Evolutionary conservation across 2,888 invertebrate genomes (phyloP), one percentile per base, ranked within the genome.

Genomic region (Apoda limacodes): DNA sequence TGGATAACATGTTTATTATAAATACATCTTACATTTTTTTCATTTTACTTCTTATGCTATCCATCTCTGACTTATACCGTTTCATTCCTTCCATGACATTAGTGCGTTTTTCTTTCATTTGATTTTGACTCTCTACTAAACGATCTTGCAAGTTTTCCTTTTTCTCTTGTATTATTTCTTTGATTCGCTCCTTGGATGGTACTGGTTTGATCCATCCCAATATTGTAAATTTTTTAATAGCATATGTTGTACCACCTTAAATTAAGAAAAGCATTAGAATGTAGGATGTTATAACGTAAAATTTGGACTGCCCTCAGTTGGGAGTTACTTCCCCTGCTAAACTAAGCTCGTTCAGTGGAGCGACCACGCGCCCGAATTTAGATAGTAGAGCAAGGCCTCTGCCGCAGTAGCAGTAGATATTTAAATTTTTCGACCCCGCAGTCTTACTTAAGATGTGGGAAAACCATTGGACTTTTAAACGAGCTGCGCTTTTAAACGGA

Each of bases 161-260:
- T 42, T 78, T 81, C 45, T 83, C 85, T 45, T 83, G 72, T 39
- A 85, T 71, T 68, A 88, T 85, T 53, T 85, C 83, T 54, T 85
- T 86, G 6, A 88, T 66, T 42, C 85, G 61, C 46, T 85, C 84
- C 31, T 75, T 76, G 12, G 86, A 86, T 10, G 91, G 89, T 17
- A 92, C 87, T n/a, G 93, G 92, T 59, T 88, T 89, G 36, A 95
- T 90, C 62, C 89, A 88, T 28, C 96, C 96, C 60, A 87, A 83
- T 48, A 85, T 84, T 46, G 87, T 88, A 43, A 97, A 78, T 53
- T 88, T 90, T 50, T 86, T 92, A 34, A 96, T 95, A 5, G 91
- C 87, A 56, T 90, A 66, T 10, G 95, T 95, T 11, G 96, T 95
- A 25, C 93, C 92, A 46, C 92, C 92, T 90, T 46, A 13, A 68